Evolutionary conservation across 2,797 vertebrate species (phyloP), one percentile per base, ranked within the genome.

Genomic region (Rhinella marina): DNA sequence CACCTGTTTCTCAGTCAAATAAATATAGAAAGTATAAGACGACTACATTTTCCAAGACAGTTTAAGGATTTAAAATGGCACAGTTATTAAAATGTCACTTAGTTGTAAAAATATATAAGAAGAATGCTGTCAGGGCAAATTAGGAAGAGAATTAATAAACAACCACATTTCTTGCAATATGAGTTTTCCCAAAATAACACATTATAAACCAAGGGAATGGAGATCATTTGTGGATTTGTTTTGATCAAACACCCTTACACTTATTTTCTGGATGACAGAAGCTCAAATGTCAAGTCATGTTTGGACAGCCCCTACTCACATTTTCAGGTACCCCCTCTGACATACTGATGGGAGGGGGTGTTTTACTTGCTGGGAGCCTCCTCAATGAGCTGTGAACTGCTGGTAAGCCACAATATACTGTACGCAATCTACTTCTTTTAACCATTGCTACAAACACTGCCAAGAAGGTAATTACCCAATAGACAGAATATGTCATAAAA

Each of bases 21-120:
- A 79, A 86, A 70, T 77, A 76, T 32, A 86, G 52, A 79, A 56
- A n/a, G 64, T 86, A 57, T 81, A 59, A 81, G 62, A 57, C n/a
- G 77, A 56, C 77, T 70, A 76, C 29, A 66, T 68, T 86, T 57
- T 86, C 76, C 61, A 29, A 86, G 84, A 68, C 84, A 77, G 14
- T 85, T 77, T 85, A 50, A 77, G 57, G 57, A 76, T 50, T 41
- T 62, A 21, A 87, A 81, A 72, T 87, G 78, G 81, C 66, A 85
- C 57, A 62, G 77, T 87, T 72, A 87, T 87, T 87, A 81, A 81
- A 87, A 75, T 87, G 85, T 87, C 85, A 81, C 52, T 85, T 85
- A 85, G 32, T 48, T 19, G 41, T 76, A 79, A 54, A 78, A 79
- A 64, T 57, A 27, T 56, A 64, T 23, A 32, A 61, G 16, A 72